Base-by-base conservation (phyloP, 1,140 invertebrate genomes). In the Latrodectus geometricus region DNA sequence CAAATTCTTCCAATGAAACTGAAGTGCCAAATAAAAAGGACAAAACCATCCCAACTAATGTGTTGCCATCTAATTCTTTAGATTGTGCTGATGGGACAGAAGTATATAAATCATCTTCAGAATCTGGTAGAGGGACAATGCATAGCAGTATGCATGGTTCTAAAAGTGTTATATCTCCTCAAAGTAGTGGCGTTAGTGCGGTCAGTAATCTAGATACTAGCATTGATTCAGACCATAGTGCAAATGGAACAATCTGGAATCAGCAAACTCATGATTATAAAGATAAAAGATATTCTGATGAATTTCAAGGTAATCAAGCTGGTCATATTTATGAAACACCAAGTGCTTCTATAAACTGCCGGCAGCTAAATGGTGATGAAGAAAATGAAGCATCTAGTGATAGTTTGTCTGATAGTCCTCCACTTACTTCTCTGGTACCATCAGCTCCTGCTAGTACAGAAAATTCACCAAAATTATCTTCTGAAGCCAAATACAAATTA, bases 371-470 rank as follows among this genome's bases (percentile, higher is more conserved):
- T 65, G 88, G 79, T 15, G 78, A 75, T 52, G 87, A 77, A 23
- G 77, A 74, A 65, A 80, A 89, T 89, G 88, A 89, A 76, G 93
- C 93, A 3, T 89, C 94, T 11, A 94, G 93, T 89, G 94, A 92
- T 91, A 95, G 93, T 91, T 93, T 92, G 87, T 95, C 94, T 8
- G 93, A 95, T 87, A 95, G 95, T 0, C 95, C 95, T 3, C 95
- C 95, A 7, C 91, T 96, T 66, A 90, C 95, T 7, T 95, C 95
- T 8, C 95, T 95, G 7, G 93, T 93, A 76, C 92, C 90, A 21
- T 93, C 92, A 88, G 92, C 93, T 52, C 89, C 69, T 23, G 69
- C 68, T 3, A 88, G 90, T 21, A 89, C 86, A 23, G 73, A 82
- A 65, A 68, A 78, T 87, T 89, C 89, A 2, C 89, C 89, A 68